A percentile compares a stretch with the other conserved stretches of the same genome.
phyloP scores from a whole-genome alignment of 2,888 invertebrate genomes.

The Parthenolecanium corni region DNA sequence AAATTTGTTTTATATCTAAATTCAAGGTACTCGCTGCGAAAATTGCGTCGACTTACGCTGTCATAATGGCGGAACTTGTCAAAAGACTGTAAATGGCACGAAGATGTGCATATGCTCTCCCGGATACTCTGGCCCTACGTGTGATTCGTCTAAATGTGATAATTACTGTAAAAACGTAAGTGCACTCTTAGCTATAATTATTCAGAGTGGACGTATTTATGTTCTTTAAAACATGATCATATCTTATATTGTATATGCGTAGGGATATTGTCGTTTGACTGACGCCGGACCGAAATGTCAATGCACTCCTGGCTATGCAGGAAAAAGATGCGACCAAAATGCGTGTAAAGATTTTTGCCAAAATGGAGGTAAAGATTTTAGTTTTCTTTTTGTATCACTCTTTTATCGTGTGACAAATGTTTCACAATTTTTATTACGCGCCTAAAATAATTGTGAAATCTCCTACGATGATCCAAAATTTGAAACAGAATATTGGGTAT shows the following conservation, averaged over 20 bases:
- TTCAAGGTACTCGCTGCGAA: conserved; percentile 45
- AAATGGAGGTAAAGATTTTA: conserved; percentile 28
- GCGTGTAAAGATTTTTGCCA: conserved; percentile 39
- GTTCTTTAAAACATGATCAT: background rate
- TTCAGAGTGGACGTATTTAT: background rate
- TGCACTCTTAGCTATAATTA: background rate
- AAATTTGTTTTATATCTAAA: too few relatives aligned
- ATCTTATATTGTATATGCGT: conserved; percentile 29
- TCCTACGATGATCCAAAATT: background rate
- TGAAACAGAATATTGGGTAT: too few relatives aligned
- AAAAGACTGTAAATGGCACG: conserved; percentile 33
- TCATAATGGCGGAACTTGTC: conserved; percentile 51
- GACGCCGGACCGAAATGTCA: conserved; percentile 39
- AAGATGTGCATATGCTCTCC: conserved; percentile 47
- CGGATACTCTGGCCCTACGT: conserved; percentile 44
- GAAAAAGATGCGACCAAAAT: conserved; percentile 50
- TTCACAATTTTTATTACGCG: conserved; percentile 10
- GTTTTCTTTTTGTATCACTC: background rate
- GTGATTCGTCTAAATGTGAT: conserved; percentile 42
- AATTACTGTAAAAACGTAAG: conserved; percentile 39
- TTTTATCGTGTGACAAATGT: background rate
- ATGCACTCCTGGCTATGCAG: conserved; percentile 45
- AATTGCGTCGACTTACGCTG: conserved; percentile 48
- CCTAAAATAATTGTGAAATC: background rate
- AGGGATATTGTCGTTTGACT: conserved; percentile 40